Conservation (phyloP, 2,888 invertebrate genomes). For the Troilus luridus region DNA sequence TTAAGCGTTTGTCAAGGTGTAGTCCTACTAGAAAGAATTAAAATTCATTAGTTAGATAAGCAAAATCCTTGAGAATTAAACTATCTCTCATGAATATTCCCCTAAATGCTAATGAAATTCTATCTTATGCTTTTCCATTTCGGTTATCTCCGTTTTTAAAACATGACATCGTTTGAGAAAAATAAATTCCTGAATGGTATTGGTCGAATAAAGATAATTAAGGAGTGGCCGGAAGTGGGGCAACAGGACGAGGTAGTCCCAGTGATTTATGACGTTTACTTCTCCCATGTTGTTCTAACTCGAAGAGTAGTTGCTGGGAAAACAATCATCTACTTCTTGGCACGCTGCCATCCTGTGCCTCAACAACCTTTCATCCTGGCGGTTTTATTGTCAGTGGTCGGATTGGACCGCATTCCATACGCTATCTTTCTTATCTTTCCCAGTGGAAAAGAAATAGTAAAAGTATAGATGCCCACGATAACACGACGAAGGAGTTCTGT, state of each 20-base stretch:
- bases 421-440: background rate
- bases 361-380: background rate
- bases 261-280: constrained; percentile 8
- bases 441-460: background rate
- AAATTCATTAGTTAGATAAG: background rate
- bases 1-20: no score
- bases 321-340: constrained; percentile 11
- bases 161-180: background rate
- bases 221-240: background rate
- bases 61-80: background rate
- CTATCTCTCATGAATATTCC: constrained; percentile 3
- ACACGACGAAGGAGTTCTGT: no score
- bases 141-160: background rate
- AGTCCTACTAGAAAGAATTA: background rate
- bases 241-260: background rate
- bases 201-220: background rate
- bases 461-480: background rate
- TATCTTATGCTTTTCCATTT: background rate
- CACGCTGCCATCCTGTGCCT: background rate
- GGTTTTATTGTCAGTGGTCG: background rate
- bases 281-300: background rate
- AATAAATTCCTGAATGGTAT: background rate
- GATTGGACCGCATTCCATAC: background rate
- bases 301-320: background rate
- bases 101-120: background rate